Percentiles rank a stretch among this genome's conserved stretches.
These are phyloP conservation scores for Drosophila helvetica DNA, from an alignment of 2,888 invertebrate species.

Conservation along the genomic window DNA sequence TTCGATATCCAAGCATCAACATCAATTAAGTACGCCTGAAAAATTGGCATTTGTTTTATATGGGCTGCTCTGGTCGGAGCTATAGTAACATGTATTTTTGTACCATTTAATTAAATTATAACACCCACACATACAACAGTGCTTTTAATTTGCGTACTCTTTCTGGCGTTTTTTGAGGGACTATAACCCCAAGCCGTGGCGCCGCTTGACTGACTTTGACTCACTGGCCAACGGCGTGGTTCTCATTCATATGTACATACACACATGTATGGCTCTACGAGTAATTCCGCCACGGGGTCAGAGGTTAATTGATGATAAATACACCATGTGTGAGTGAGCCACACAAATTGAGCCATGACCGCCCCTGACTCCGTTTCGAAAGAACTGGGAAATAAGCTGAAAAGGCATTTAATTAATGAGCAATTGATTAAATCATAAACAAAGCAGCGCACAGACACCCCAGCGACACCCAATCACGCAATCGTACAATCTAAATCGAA, in stretches of 20 bases:
- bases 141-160: background rate
- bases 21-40: slow-evolving; percentile 66
- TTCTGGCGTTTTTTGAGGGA: slow-evolving; percentile 4
- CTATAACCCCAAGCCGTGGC: slow-evolving; percentile 7
- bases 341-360: slow-evolving; percentile 66
- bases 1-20: slow-evolving; percentile 72
- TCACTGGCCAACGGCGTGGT: slow-evolving; percentile 17
- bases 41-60: slow-evolving; percentile 55
- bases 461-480: slow-evolving; percentile 6
- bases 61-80: slow-evolving; percentile 4
- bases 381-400: slow-evolving; percentile 5
- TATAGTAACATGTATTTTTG: slow-evolving; percentile 51
- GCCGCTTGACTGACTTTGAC: slow-evolving; percentile 41
- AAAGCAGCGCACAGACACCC: slow-evolving; percentile 41
- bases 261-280: slow-evolving; percentile 45
- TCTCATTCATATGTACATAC: slow-evolving; percentile 26
- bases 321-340: slow-evolving; percentile 29
- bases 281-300: slow-evolving; percentile 49
- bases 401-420: slow-evolving; percentile 75
- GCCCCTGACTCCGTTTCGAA: slow-evolving; percentile 1
- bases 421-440: slow-evolving; percentile 77
- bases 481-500: slow-evolving; percentile 58
- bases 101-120: slow-evolving; percentile 67
- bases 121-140: slow-evolving; percentile 14
- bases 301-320: slow-evolving; percentile 75